Percentiles rank a stretch among this genome's conserved stretches.
Conservation (phyloP, 2,888 invertebrate species). For the Dastarcus helophoroides region DNA sequence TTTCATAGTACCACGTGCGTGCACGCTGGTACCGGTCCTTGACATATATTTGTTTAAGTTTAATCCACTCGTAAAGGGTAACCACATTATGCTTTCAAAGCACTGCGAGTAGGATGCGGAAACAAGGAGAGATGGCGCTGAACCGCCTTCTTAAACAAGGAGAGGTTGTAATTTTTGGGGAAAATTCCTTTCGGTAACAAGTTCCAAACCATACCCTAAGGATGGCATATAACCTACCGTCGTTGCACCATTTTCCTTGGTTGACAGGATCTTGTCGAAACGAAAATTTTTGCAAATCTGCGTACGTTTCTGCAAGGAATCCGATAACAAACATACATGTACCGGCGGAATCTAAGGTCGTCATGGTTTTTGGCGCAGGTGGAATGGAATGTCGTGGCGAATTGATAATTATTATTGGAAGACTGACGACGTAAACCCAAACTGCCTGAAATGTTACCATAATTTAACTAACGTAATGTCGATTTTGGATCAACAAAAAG, state of each 20-base stretch:
- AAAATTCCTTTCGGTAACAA: no score
- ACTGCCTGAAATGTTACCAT: slow-evolving; percentile 51
- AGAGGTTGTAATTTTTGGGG: no score
- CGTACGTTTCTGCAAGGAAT: slow-evolving; percentile 76
- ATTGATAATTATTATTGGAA: slow-evolving; percentile 85
- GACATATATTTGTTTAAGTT: no score
- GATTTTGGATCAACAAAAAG: not conserved
- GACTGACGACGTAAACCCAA: slow-evolving; percentile 85
- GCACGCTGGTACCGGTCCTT: no score
- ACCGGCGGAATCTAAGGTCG: slow-evolving; percentile 75
- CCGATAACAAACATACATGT: slow-evolving; percentile 77
- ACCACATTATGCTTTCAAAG: no score
- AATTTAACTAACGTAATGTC: not conserved
- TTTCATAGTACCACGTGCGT: no score
- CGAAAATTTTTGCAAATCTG: slow-evolving; percentile 85
- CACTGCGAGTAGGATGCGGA: no score
- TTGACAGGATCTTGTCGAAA: slow-evolving; percentile 82
- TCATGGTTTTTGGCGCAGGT: slow-evolving; percentile 74
- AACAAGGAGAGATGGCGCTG: no score
- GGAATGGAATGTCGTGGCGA: slow-evolving; percentile 68
- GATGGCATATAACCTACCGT: slow-evolving; percentile 45
- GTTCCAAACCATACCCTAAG: no score
- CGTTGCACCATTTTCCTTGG: slow-evolving; percentile 87
- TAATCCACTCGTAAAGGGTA: no score
- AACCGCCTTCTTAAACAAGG: no score